Base-by-base conservation (phyloP, 2,113 vertebrate genomes). In the Rhinopomastus cyanomelas region DNA sequence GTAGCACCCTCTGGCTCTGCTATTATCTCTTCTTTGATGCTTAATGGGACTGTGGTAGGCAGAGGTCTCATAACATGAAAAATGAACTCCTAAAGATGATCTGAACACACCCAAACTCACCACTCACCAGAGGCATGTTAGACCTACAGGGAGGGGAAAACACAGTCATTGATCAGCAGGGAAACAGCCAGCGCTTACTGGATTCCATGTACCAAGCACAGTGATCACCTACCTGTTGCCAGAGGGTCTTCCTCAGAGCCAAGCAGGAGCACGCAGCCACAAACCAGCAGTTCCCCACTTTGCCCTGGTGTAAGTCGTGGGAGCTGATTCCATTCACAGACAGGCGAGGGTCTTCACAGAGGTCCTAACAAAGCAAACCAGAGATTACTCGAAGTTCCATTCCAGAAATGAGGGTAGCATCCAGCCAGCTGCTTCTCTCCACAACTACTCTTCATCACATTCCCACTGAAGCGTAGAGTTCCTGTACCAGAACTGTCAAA, bases 221-320 rank as follows among this genome's bases (percentile, higher is more conserved):
- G 0, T 12, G 8, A 9, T 84, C 80, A 86, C 90, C 66, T 84
- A 99, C 99, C 97, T 97, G 98, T 92, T 98, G 97, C 98, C 99
- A 99, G 53, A 98, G 98, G 49, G 92, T 14, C 46, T 98, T 95
- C 90, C 98, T 98, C 80, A 98, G 95, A 30, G 98, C 98, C 96
- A 99, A 90, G 88, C 98, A 99, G 82, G 99, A 99, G 86, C 98
- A 99, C 0, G 99, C 99, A 26, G 98, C 98, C 57, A 99, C 97
- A 93, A 99, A 98, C 96, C 98, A 98, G 94, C 98, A 99, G 97
- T 99, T 99, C 7, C 99, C 99, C 90, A 99, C 95, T 57, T 37
- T 93, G 18, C 99, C 99, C 91, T 99, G 99, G 89, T 98, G 98
- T 92, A 99, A 96, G 90, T 99, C 98, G 1, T 99, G 98, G 83